Conservation (phyloP, 2,113 vertebrate genomes). For the Pseudorectes ferrugineus region DNA sequence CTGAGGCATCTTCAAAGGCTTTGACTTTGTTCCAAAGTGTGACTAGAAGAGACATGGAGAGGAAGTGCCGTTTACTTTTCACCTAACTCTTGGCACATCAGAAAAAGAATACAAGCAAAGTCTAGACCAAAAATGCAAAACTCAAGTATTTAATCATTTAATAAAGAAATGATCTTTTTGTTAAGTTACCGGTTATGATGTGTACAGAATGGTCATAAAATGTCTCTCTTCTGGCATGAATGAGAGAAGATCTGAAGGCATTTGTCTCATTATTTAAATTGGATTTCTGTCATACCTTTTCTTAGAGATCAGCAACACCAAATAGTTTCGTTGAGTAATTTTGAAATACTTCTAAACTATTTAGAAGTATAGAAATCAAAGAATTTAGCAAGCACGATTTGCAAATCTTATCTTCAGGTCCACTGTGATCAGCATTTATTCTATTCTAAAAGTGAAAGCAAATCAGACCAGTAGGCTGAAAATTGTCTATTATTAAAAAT, state of each 20-base stretch:
- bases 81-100: background rate
- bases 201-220: background rate
- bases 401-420: background rate
- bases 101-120: background rate
- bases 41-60: background rate
- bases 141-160: background rate
- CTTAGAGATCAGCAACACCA: background rate
- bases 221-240: background rate
- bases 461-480: background rate
- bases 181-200: background rate
- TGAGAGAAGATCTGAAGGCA: background rate
- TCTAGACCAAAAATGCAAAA: background rate
- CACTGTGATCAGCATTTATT: background rate
- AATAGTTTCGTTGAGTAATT: background rate
- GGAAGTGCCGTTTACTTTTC: background rate
- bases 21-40: background rate
- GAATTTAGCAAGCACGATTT: background rate
- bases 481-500: background rate
- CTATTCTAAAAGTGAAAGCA: background rate
- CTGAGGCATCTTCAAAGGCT: background rate
- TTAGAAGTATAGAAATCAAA: background rate
- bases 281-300: background rate
- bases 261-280: background rate
- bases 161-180: background rate
- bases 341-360: background rate